A percentile compares a stretch with the other conserved stretches of the same genome.
These are phyloP conservation scores for Isotomurus palustris DNA, from an alignment of 2,888 invertebrate species.

Conservation along the genomic window DNA sequence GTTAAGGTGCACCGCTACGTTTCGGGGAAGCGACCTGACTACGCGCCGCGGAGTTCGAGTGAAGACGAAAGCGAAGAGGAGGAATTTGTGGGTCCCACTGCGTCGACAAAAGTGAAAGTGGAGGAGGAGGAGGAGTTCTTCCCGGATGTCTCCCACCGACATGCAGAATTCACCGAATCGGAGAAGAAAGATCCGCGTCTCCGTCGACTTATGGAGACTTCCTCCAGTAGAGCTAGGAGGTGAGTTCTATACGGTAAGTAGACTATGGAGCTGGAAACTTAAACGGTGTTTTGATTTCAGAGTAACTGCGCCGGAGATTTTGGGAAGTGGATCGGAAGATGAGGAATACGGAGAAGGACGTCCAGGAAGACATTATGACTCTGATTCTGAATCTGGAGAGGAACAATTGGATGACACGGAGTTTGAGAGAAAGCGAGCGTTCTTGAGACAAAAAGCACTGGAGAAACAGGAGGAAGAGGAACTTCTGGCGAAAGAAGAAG, in stretches of 20 bases:
- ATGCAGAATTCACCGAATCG: conserved; percentile 49
- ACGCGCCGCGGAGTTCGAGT: conserved; percentile 79
- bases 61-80: conserved; percentile 86
- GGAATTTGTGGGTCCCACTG: conserved; percentile 62
- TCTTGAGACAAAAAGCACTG: conserved; percentile 63
- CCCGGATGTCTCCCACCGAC: conserved; percentile 35
- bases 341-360: conserved; percentile 54
- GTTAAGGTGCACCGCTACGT: conserved; percentile 98
- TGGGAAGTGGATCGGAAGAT: conserved; percentile 59
- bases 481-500: conserved; percentile 69
- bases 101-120: conserved; percentile 45
- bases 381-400: conserved; percentile 58
- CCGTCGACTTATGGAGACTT: conserved; percentile 59
- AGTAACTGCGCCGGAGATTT: conserved; percentile 58
- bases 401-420: conserved; percentile 80
- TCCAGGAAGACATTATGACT: conserved; percentile 50
- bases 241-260: neutral
- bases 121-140: conserved; percentile 42
- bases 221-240: conserved; percentile 45
- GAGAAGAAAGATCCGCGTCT: conserved; percentile 77
- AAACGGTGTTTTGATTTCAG: conserved; percentile 13
- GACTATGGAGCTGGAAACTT: neutral
- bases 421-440: conserved; percentile 72
- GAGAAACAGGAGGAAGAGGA: conserved; percentile 64
- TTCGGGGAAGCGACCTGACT: conserved; percentile 94